Evolutionary conservation across 2,113 vertebrate species (phyloP).

Genomic region (Willisornis vidua): DNA sequence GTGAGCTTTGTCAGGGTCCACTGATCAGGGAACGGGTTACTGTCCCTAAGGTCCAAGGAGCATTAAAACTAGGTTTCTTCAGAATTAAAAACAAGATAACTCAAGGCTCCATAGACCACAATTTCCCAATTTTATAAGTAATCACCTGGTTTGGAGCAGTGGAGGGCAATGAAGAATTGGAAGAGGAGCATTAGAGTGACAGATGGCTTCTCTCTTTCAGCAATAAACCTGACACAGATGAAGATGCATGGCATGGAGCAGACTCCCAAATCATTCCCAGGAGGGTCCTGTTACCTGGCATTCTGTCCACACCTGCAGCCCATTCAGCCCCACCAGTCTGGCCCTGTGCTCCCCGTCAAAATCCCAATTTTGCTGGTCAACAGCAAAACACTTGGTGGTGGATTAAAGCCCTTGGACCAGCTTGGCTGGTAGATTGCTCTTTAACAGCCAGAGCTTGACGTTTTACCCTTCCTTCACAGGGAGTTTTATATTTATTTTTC

Average conservation of each 20-base stretch:
- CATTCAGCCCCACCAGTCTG: neutral
- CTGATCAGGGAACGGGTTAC: neutral
- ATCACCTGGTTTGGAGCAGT: neutral
- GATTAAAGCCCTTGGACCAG: neutral
- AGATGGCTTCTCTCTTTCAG: slow-evolving; percentile 22
- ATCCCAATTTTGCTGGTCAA: neutral
- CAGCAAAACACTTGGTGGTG: neutral
- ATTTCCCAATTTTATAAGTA: neutral
- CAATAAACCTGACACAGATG: slow-evolving; percentile 51
- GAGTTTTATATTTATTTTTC: neutral
- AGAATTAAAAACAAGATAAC: neutral
- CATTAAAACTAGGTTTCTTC: neutral
- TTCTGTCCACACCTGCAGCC: neutral
- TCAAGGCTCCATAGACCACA: neutral
- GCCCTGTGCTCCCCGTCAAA: neutral
- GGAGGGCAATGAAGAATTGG: neutral
- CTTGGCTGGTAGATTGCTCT: neutral
- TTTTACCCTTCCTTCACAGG: neutral
- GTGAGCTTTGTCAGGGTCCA: neutral
- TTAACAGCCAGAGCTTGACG: neutral
- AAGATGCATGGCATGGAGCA: slow-evolving; percentile 10
- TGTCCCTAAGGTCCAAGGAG: neutral
- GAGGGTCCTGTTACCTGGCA: neutral
- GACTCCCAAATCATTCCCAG: neutral
- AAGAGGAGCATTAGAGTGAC: neutral